Conservation (phyloP, 2,797 vertebrate species). For the Acomys russatus region DNA sequence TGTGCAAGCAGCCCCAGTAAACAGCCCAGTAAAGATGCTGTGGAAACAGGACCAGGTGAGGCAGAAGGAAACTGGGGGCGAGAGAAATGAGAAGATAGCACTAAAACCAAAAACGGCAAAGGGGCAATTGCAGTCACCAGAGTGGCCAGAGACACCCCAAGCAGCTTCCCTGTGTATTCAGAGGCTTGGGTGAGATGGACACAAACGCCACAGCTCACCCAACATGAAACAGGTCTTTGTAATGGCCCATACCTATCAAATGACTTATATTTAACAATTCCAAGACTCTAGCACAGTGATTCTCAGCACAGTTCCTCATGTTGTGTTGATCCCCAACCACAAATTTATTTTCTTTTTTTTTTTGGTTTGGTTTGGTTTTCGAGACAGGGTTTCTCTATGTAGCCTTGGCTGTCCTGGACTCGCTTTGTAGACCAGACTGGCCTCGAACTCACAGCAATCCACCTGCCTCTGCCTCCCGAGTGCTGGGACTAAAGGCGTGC, state of each 20-base stretch:
- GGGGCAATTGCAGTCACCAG: too few relatives aligned
- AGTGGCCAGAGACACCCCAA: too few relatives aligned
- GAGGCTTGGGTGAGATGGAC: not conserved
- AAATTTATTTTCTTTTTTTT: too few relatives aligned
- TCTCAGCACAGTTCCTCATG: not conserved
- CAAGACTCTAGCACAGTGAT: not conserved
- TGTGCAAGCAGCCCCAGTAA: not conserved
- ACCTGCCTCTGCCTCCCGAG: too few relatives aligned
- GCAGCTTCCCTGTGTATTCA: accelerated
- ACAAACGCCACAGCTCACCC: not conserved
- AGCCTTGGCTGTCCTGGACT: too few relatives aligned
- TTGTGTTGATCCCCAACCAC: not conserved
- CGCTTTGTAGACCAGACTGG: too few relatives aligned
- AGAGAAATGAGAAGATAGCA: not conserved
- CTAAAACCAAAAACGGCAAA: not conserved
- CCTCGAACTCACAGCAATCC: too few relatives aligned
- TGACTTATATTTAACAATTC: not conserved
- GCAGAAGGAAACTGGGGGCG: not conserved
- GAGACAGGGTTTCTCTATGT: too few relatives aligned
- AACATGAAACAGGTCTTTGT: accelerated
- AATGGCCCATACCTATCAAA: not conserved
- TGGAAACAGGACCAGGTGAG: not conserved
- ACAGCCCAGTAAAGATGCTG: not conserved
- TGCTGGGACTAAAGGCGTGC: too few relatives aligned
- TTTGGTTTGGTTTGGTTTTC: too few relatives aligned